A percentile compares a stretch with the other conserved stretches of the same genome.
Conservation (phyloP, 2,797 vertebrate species). For the Ataeniobius toweri region DNA sequence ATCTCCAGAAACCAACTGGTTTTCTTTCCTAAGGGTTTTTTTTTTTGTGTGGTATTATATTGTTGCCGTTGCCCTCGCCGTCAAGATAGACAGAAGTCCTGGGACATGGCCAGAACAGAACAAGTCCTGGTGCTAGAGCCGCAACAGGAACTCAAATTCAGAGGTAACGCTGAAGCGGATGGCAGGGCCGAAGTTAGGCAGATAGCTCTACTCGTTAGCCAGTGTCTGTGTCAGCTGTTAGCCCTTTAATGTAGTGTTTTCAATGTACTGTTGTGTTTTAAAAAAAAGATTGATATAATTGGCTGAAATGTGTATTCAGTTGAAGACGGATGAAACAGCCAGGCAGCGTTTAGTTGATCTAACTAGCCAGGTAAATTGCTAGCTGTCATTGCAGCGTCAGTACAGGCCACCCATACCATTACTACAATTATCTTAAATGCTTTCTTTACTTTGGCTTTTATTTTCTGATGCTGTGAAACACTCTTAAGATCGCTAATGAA, state of each 20-base stretch:
- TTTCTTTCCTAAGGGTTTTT: conserved; percentile 30
- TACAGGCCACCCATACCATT: conserved; percentile 47
- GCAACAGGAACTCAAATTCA: conserved; percentile 92
- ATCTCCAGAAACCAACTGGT: conserved; percentile 36
- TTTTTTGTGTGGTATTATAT: conserved; percentile 14
- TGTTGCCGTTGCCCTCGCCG: conserved; percentile 51
- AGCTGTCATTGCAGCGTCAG: conserved; percentile 72
- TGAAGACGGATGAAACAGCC: not conserved
- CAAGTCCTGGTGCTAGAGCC: conserved; percentile 91
- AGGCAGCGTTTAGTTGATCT: conserved; percentile 39
- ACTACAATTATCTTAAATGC: conserved; percentile 18
- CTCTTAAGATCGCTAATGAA: not conserved
- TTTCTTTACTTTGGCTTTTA: not conserved
- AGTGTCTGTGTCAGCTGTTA: not conserved
- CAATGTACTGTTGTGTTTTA: not conserved
- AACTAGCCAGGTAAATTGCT: conserved; percentile 33
- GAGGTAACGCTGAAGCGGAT: conserved; percentile 80
- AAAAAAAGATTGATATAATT: not conserved
- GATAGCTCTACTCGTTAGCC: conserved; percentile 17
- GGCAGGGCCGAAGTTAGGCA: conserved; percentile 47
- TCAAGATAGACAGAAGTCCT: conserved; percentile 62
- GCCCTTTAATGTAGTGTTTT: rapidly evolving
- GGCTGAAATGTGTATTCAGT: not conserved
- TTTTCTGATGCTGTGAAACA: not conserved
- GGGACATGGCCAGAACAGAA: conserved; percentile 91